phyloP scores from a whole-genome alignment of 2,888 invertebrate genomes.

The Amphipyra berbera region DNA sequence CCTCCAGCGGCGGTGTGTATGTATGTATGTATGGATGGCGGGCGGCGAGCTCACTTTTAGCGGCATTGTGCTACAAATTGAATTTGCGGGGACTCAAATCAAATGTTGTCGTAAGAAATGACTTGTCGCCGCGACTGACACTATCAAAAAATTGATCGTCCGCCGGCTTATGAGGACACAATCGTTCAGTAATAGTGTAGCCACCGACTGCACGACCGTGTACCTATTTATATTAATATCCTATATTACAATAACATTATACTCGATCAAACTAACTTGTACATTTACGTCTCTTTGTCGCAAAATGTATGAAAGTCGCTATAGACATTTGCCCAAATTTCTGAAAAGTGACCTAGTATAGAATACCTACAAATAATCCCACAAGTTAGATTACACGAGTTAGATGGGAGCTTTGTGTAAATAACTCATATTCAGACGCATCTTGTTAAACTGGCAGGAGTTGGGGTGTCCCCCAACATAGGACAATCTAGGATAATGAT shows the following conservation, averaged over 20 bases:
- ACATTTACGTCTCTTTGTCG: too few relatives aligned
- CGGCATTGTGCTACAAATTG: conserved; percentile 84
- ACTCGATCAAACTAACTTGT: neutral
- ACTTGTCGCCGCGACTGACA: conserved; percentile 83
- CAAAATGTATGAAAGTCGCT: too few relatives aligned
- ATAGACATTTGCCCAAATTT: too few relatives aligned
- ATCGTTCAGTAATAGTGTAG: conserved; percentile 22
- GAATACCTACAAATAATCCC: too few relatives aligned
- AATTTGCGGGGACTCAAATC: conserved; percentile 85
- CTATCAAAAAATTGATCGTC: conserved; percentile 88
- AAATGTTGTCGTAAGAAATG: conserved; percentile 86
- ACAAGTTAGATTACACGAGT: too few relatives aligned
- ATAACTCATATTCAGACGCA: too few relatives aligned
- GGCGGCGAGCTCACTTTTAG: conserved; percentile 51
- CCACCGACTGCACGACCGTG: conserved; percentile 23
- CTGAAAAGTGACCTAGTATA: too few relatives aligned
- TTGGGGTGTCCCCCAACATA: too few relatives aligned
- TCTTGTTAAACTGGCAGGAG: too few relatives aligned
- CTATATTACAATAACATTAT: conserved; percentile 38
- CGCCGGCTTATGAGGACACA: conserved; percentile 49
- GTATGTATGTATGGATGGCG: conserved; percentile 32
- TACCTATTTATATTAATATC: conserved; percentile 1
- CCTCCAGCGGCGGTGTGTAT: conserved; percentile 27
- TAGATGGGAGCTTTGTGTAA: too few relatives aligned
- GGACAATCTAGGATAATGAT: too few relatives aligned